Conservation (phyloP, 2,797 vertebrate genomes). For the Parotocinclus haroldoi region DNA sequence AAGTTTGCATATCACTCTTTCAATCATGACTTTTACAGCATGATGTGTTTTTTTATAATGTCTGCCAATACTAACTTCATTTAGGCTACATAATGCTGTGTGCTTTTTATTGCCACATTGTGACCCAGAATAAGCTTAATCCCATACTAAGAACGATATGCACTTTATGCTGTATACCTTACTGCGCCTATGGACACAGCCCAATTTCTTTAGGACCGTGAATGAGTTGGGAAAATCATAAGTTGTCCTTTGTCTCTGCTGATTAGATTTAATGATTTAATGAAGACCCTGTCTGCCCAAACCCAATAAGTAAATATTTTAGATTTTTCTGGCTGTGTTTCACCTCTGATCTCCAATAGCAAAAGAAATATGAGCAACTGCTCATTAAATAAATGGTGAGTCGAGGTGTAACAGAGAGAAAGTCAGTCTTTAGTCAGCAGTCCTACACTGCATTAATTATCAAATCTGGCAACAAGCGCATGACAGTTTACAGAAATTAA, state of each 20-base stretch:
- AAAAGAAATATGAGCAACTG: too few species aligned
- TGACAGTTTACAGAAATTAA: constrained; percentile 13
- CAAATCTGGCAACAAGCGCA: constrained; percentile 14
- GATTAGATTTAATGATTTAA: neutral
- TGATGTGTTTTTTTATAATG: constrained; percentile 63
- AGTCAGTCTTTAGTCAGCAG: constrained; percentile 9
- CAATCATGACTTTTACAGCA: constrained; percentile 58
- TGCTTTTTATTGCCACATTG: constrained; percentile 52
- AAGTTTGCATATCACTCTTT: constrained; percentile 73
- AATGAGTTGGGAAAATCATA: constrained; percentile 13
- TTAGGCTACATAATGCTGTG: constrained; percentile 48
- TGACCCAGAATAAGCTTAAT: constrained; percentile 40
- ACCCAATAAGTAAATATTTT: too few species aligned
- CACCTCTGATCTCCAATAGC: too few species aligned
- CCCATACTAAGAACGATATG: constrained; percentile 59
- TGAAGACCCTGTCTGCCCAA: too few species aligned
- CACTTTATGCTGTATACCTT: constrained; percentile 65
- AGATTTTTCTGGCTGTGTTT: too few species aligned
- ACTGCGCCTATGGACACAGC: constrained; percentile 35
- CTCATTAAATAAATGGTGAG: too few species aligned
- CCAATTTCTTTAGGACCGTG: constrained; percentile 29
- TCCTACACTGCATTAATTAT: constrained; percentile 7
- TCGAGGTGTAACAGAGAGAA: constrained; percentile 25
- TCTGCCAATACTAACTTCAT: constrained; percentile 65
- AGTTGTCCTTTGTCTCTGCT: constrained; percentile 26